Conservation (phyloP, 2,113 vertebrate genomes). For the Chloebia gouldiae region DNA sequence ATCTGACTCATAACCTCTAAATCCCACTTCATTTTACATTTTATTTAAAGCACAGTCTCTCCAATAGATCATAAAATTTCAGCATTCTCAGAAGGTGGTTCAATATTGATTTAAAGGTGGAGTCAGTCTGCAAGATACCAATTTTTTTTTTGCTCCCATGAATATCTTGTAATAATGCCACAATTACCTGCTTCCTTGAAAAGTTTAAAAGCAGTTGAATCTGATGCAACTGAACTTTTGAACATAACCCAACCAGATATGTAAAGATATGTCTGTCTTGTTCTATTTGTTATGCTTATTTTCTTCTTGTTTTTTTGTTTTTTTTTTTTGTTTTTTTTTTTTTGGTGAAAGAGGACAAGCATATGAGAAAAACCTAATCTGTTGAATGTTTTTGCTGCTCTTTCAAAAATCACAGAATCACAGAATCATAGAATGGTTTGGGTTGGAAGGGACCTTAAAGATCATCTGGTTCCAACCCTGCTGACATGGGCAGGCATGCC, state of each 20-base stretch:
- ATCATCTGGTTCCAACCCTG: fast-evolving
- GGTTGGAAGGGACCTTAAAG: background rate
- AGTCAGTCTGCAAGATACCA: background rate
- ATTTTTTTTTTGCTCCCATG: background rate
- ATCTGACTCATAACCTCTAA: background rate
- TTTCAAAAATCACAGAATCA: background rate
- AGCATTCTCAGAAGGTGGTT: background rate
- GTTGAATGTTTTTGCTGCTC: background rate
- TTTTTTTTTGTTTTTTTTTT: background rate
- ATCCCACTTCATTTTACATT: background rate
- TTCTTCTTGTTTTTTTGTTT: background rate
- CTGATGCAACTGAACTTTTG: background rate
- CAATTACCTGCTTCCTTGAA: background rate
- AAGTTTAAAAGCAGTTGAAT: background rate
- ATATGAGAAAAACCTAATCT: background rate
- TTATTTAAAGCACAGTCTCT: background rate
- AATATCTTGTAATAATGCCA: background rate
- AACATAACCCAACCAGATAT: background rate
- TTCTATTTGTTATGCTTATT: background rate
- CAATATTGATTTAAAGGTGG: background rate
- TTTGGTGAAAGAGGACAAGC: background rate
- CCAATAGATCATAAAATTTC: background rate
- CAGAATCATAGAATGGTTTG: background rate
- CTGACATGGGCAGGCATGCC: background rate
- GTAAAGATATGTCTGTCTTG: background rate